phyloP scores from a whole-genome alignment of 2,888 invertebrate species.

The Dolomedes plantarius region DNA sequence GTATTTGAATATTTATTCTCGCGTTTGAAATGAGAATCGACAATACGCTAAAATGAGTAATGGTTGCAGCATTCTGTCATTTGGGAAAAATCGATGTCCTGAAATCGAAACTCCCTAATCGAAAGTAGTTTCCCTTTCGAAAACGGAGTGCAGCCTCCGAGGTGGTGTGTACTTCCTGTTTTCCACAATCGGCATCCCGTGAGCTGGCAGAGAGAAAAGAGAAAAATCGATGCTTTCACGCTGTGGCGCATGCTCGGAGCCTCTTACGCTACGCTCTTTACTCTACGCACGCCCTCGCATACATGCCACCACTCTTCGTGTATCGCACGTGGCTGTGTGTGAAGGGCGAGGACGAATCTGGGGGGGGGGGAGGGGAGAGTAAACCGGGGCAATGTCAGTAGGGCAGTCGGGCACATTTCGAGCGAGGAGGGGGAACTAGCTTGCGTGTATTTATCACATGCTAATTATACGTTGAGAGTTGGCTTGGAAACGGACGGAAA shows the following conservation, averaged over 20 bases:
- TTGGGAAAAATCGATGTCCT: too few relatives aligned
- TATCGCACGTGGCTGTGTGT: slow-evolving; percentile 32
- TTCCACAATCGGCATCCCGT: background rate
- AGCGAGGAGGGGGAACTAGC: slow-evolving; percentile 30
- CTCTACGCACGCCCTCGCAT: slow-evolving; percentile 26
- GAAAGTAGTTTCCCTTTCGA: too few relatives aligned
- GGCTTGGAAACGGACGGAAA: too few relatives aligned
- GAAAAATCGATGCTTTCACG: slow-evolving; percentile 4
- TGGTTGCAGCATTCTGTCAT: too few relatives aligned
- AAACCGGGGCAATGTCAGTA: slow-evolving; percentile 52
- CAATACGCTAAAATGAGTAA: too few relatives aligned
- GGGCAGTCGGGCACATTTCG: slow-evolving; percentile 22
- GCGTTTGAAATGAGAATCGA: too few relatives aligned
- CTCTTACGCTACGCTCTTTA: slow-evolving; percentile 46
- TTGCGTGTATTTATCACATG: too few relatives aligned
- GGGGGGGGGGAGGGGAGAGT: background rate
- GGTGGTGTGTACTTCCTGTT: background rate
- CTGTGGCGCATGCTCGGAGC: slow-evolving; percentile 32
- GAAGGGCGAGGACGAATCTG: background rate
- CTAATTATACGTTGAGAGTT: too few relatives aligned
- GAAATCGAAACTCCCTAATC: too few relatives aligned
- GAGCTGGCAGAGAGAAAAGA: background rate
- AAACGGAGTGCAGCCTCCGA: too few relatives aligned
- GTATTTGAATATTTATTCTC: too few relatives aligned
- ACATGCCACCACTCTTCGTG: slow-evolving; percentile 26